Percentiles rank a stretch among this genome's conserved stretches.
phyloP scores from a whole-genome alignment of 2,888 invertebrate species.

The Trissonchulus sp. region DNA sequence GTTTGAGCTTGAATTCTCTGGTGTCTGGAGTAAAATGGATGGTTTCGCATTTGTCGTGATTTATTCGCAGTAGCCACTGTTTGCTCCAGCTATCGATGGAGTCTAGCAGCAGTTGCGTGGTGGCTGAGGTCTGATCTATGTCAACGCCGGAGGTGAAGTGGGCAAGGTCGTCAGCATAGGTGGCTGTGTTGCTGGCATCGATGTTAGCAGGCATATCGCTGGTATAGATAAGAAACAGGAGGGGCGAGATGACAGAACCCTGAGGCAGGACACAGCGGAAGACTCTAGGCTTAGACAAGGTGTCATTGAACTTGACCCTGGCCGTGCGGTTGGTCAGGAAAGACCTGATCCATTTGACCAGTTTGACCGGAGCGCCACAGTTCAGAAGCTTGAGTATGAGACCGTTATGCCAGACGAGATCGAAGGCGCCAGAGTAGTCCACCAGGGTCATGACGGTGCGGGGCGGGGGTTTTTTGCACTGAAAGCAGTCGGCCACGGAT shows the following conservation, averaged over 20 bases:
- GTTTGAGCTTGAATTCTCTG: too few species aligned
- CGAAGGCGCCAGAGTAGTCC: neutral
- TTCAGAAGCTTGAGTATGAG: neutral
- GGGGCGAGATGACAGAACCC: neutral
- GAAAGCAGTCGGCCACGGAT: slow-evolving; percentile 6
- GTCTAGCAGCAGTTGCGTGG: too few species aligned
- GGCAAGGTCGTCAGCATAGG: too few species aligned
- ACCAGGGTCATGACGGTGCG: neutral
- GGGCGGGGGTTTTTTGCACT: neutral
- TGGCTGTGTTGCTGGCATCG: too few species aligned
- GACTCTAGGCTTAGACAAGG: neutral
- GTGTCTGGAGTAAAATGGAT: too few species aligned
- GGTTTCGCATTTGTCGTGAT: too few species aligned
- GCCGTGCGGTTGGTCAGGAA: neutral
- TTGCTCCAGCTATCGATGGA: too few species aligned
- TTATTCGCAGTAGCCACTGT: too few species aligned
- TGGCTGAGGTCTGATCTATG: too few species aligned
- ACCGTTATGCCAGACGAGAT: neutral
- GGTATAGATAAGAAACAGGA: neutral
- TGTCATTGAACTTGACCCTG: slow-evolving; percentile 5
- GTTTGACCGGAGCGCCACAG: neutral
- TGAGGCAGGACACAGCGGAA: neutral
- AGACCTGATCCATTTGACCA: neutral
- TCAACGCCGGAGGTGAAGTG: too few species aligned
- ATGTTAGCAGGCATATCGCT: neutral